Base-by-base conservation (phyloP, 2,113 vertebrate species). In the Azemiops feae region DNA sequence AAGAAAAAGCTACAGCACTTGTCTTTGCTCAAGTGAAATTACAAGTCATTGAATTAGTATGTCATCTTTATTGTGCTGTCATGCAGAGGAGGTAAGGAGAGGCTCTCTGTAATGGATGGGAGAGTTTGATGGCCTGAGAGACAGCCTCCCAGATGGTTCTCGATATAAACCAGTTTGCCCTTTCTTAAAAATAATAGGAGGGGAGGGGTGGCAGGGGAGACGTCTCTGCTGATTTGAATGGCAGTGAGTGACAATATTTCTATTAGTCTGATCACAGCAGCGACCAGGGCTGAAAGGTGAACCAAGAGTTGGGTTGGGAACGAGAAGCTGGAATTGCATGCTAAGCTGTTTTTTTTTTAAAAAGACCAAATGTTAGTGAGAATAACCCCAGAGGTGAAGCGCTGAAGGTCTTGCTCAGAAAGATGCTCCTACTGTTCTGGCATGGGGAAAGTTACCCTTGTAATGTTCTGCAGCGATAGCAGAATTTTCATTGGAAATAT, bases 21-120 rank as follows among this genome's bases (percentile, higher is more conserved):
- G 97, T 96, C 97, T 98, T 98, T 98, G 97, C 98, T 98, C 97
- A 97, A 97, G 97, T 97, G 97, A 98, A 98, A 98, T 98, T 98
- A 98, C 98, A 98, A 98, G 98, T 98, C 98, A 98, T 98, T 98
- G 98, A 98, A 98, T 98, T 98, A 98, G 98, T 98, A 98, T 98
- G 98, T 98, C 98, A 98, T 98, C 98, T 98, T 98, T 98, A 98
- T 98, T 97, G 98, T 95, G 87, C 98, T 98, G 98, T 98, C 98
- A 98, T 96, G 95, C 97, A 95, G 97, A 12, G 0, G 97, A 98
- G 97, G 97, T 98, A 97, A 98, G 97, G 96, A 97, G 97, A 97
- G 96, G 96, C 95, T 97, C 93, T 94, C 95, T 4, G 97, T 97
- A 98, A 98, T 98, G 97, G 98, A 98, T 98, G 98, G 97, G 97